Evolutionary conservation across 2,888 invertebrate genomes (phyloP).

Genomic region (Parochlus steinenii): DNA sequence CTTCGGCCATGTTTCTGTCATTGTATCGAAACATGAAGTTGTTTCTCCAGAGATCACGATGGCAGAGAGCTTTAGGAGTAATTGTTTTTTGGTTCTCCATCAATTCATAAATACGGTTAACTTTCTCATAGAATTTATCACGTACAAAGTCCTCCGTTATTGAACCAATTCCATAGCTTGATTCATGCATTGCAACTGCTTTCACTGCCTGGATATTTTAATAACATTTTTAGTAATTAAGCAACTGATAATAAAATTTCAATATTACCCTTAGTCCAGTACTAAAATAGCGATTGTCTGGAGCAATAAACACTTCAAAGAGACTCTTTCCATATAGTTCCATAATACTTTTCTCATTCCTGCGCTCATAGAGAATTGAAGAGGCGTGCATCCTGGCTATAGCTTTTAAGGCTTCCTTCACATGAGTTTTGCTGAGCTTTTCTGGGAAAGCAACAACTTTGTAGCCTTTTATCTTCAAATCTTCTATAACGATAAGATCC

Average conservation of each 20-base stretch:
- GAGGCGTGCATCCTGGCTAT: slow-evolving; percentile 14
- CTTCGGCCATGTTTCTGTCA: slow-evolving; percentile 15
- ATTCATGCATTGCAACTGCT: slow-evolving; percentile 11
- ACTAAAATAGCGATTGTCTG: slow-evolving; percentile 13
- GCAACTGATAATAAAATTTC: no score
- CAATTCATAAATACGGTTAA: slow-evolving; percentile 2
- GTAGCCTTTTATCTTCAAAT: slow-evolving; percentile 23
- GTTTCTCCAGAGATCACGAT: slow-evolving; percentile 19
- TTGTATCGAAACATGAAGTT: slow-evolving; percentile 19
- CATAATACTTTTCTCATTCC: slow-evolving; percentile 3
- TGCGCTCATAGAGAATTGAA: slow-evolving; percentile 14
- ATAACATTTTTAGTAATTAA: no score
- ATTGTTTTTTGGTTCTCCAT: background rate
- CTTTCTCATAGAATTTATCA: slow-evolving; percentile 1
- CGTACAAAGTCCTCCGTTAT: slow-evolving; percentile 2
- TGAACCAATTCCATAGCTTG: slow-evolving; percentile 9
- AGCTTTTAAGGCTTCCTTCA: slow-evolving; percentile 10
- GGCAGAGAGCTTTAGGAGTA: slow-evolving; percentile 28
- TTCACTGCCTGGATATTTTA: no score
- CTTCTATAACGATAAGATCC: slow-evolving; percentile 30
- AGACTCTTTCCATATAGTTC: slow-evolving; percentile 12
- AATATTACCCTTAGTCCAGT: background rate
- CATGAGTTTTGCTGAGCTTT: slow-evolving; percentile 7
- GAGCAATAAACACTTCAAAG: slow-evolving; percentile 5
- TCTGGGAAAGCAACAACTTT: slow-evolving; percentile 11